Evolutionary conservation across 1,140 invertebrate genomes (phyloP), one percentile per base, ranked within the genome.

Genomic region (Drosophila equinoxialis): DNA sequence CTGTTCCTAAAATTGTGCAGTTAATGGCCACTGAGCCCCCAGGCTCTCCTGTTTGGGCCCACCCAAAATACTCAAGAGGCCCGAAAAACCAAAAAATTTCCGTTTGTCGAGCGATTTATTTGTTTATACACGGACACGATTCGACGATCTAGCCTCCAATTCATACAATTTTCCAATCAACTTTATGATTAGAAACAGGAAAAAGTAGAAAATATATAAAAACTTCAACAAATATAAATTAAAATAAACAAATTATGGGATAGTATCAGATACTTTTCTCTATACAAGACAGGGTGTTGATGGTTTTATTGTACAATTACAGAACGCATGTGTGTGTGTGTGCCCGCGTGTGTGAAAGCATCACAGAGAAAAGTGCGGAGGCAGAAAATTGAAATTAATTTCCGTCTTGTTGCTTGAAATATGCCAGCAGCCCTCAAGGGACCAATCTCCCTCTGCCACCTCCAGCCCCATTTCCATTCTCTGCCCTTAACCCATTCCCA

Each of bases 141-240:
- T 30, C 2, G 30, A 30, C 30, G 30, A 30, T 30, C 30, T 30
- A 3, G 30, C 30, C 30, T 30, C 41, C 30, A 10, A 14, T 41
- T 35, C 33, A 51, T 60, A 42, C 14, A 23, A 66, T 62, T 71
- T 62, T 73, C 51, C 51, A 13, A 26, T 60, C 42, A 37, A 62
- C 39, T 68, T 68, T 68, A 68, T 72, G 64, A 72, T 76, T 62
- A 48, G 69, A 64, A 45, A 30, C 37, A 20, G 45, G 20, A 51
- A 10, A 54, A 17, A 72, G 48, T 57, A 20, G 3, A 42, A 41
- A 74, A 83, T 80, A 83, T 77, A 87, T 87, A 87, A 87, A 89
- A 87, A 87, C 83, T 87, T 87, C 84, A 87, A 77, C 84, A 79
- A 77, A 89, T 89, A 89, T 89, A 83, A 89, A 83, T 89, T 79